A percentile compares a stretch with the other conserved stretches of the same genome.
These are phyloP conservation scores for Dendroctonus ponderosae DNA, from an alignment of 1,140 invertebrate species.

Conservation along the genomic window DNA sequence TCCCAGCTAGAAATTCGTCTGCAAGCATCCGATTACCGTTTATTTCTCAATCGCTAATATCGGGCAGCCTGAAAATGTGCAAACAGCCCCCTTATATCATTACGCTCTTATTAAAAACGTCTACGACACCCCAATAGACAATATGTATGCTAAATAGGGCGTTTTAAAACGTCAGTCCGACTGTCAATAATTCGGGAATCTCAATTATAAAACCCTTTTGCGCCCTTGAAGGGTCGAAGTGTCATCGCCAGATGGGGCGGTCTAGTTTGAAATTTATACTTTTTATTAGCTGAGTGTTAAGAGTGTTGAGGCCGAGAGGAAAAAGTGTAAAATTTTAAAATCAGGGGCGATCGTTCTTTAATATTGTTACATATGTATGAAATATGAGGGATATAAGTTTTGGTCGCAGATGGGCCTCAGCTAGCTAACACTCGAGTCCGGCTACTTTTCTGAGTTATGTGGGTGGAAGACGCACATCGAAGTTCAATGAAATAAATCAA, in stretches of 20 bases:
- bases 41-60: too few species aligned
- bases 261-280: slow-evolving; percentile 25
- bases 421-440: too few species aligned
- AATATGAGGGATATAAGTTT: slow-evolving; percentile 16
- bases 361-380: slow-evolving; percentile 23
- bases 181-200: slow-evolving; percentile 30
- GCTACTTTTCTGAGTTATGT: too few species aligned
- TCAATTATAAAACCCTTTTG: slow-evolving; percentile 31
- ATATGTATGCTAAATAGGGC: slow-evolving; percentile 34
- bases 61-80: neutral
- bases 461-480: too few species aligned
- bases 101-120: slow-evolving; percentile 23
- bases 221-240: slow-evolving; percentile 26
- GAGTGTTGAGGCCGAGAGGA: neutral
- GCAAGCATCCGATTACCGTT: too few species aligned
- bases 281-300: slow-evolving; percentile 14
- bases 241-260: slow-evolving; percentile 21
- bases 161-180: slow-evolving; percentile 28
- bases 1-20: too few species aligned
- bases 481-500: too few species aligned
- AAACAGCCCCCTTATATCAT: slow-evolving; percentile 4
- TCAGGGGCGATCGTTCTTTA: slow-evolving; percentile 14
- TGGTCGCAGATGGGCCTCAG: slow-evolving; percentile 9
- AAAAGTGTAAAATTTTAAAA: slow-evolving; percentile 31
- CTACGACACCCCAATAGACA: slow-evolving; percentile 23